Evolutionary conservation across 2,797 vertebrate genomes (phyloP), one percentile per base, ranked within the genome.

Genomic region (Champsocephalus gunnari): DNA sequence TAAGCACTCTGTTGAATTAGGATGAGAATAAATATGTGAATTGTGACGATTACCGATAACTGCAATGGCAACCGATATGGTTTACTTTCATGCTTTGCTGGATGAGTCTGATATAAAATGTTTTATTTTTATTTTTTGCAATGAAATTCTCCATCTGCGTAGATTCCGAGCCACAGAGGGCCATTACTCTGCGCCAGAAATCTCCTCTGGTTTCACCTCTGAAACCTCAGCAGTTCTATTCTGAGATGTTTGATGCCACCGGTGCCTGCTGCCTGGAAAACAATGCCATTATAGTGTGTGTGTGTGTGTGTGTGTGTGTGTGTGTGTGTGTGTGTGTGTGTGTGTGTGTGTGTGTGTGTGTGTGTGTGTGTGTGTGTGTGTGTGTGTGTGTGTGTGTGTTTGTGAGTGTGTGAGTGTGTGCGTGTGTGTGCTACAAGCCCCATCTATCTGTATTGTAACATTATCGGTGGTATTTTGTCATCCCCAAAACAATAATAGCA

Each of bases 201-300:
- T 28, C 66, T 56, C 59, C 79, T 88, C 77, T 53, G 65, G 75
- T 90, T 90, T 84, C 85, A 69, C 73, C 65, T 66, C 58, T 84
- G 82, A 84, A 88, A 84, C 80, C 82, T 83, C 83, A 82, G 82
- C 81, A 17, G 11, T 74, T 87, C 85, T 86, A 76, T 87, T 90
- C 80, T 79, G 56, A 88, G 82, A 78, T 17, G 71, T 83, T 79
- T 63, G 76, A 84, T 71, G 72, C 60, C 77, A 62, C 17, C 17
- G 43, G 49, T 73, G 75, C 76, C 74, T 48, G n/a, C 48, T 80
- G 85, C 49, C 74, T 80, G 84, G 59, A 79, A 88, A 79, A 82
- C 65, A 83, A 74, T 54, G 54, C 64, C 43, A 55, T 50, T 50
- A 54, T 3, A 38, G 10, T 57, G 43, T 60, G 61, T 69, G 57